Percentiles rank a stretch among this genome's conserved stretches.
Conservation (phyloP, 2,888 invertebrate species). For the Andrena hattorfiana region DNA sequence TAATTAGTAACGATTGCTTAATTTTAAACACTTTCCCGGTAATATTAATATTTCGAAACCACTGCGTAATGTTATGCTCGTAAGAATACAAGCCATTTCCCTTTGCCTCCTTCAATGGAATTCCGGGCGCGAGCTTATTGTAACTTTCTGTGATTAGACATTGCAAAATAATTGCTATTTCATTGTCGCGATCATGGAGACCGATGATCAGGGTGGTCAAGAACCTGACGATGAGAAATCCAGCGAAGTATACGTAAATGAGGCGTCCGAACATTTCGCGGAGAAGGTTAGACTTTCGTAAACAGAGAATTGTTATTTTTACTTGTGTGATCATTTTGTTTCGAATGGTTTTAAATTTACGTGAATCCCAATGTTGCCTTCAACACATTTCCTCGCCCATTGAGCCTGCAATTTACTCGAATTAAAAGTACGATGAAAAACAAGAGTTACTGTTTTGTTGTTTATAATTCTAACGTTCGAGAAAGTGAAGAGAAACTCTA, state of each 20-base stretch:
- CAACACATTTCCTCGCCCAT: no score
- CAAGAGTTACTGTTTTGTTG: neutral
- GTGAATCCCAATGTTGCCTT: neutral
- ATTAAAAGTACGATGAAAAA: neutral
- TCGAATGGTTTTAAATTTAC: neutral
- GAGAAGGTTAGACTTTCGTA: slow-evolving; percentile 37
- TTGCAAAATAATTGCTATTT: neutral
- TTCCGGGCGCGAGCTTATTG: neutral
- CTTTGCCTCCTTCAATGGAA: no score
- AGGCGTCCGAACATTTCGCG: slow-evolving; percentile 11
- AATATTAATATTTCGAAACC: neutral
- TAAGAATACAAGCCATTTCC: neutral
- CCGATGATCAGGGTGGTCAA: slow-evolving; percentile 20
- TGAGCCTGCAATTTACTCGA: neutral
- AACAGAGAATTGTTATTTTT: neutral
- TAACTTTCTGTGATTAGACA: neutral
- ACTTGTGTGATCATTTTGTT: neutral
- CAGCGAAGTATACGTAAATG: neutral
- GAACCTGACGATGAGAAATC: slow-evolving; percentile 19
- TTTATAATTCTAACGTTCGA: neutral
- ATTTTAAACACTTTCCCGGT: neutral
- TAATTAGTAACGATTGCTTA: neutral
- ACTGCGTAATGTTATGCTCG: slow-evolving; percentile 3
- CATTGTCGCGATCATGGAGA: slow-evolving; percentile 37
- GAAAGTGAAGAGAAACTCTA: neutral